Percentiles rank a stretch among this genome's conserved stretches.
phyloP scores from a whole-genome alignment of 2,797 vertebrate genomes.

The Fratercula arctica region DNA sequence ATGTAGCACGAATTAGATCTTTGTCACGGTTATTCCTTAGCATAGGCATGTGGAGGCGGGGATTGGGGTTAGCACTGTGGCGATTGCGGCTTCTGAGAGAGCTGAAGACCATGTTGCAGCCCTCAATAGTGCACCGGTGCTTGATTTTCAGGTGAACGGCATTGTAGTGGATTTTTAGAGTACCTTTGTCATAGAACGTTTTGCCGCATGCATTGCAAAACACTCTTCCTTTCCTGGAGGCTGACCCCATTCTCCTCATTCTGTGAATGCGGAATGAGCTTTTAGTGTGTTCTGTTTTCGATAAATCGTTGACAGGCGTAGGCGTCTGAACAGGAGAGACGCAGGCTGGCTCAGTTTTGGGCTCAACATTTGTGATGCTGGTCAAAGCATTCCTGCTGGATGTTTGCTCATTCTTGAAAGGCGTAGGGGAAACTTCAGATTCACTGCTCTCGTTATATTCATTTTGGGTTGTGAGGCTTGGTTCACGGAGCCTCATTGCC shows the following conservation, averaged over 20 bases:
- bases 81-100: slow-evolving; percentile 98
- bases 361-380: slow-evolving; percentile 90
- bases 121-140: slow-evolving; percentile 84
- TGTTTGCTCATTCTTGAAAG: slow-evolving; percentile 90
- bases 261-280: slow-evolving; percentile 84
- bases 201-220: slow-evolving; percentile 94
- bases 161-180: slow-evolving; percentile 86
- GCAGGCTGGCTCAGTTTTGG: slow-evolving; percentile 93
- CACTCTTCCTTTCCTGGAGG: slow-evolving; percentile 95
- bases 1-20: slow-evolving; percentile 94
- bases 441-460: slow-evolving; percentile 95
- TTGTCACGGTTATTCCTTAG: slow-evolving; percentile 98
- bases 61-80: slow-evolving; percentile 95
- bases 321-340: slow-evolving; percentile 90
- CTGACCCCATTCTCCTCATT: slow-evolving; percentile 90
- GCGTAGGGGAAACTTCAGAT: slow-evolving; percentile 94
- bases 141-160: slow-evolving; percentile 86
- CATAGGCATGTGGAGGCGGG: slow-evolving; percentile 86
- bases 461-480: slow-evolving; percentile 90
- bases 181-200: slow-evolving; percentile 88
- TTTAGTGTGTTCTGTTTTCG: slow-evolving; percentile 80
- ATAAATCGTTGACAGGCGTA: slow-evolving; percentile 80
- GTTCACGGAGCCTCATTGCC: slow-evolving; percentile 88
- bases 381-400: slow-evolving; percentile 88
- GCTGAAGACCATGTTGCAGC: slow-evolving; percentile 92